Evolutionary conservation across 2,888 invertebrate species (phyloP).

Genomic region (Luffia ferchaultella): DNA sequence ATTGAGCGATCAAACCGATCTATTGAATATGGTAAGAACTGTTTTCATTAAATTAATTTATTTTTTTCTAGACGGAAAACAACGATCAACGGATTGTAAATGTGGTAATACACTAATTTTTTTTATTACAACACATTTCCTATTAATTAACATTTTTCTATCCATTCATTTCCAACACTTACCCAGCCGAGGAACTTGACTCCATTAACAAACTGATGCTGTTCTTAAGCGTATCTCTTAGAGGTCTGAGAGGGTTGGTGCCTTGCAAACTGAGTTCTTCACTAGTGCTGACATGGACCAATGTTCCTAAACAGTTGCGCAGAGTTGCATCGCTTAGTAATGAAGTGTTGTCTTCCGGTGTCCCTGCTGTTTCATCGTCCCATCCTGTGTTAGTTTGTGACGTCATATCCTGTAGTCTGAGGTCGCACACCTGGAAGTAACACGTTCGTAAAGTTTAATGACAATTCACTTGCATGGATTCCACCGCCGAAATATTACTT

Average conservation of each 20-base stretch:
- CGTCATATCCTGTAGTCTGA: slow-evolving; percentile 45
- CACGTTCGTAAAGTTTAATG: too few species aligned
- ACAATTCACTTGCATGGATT: too few species aligned
- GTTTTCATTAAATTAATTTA: too few species aligned
- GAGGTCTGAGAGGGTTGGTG: slow-evolving; percentile 39
- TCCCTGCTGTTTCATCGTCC: slow-evolving; percentile 18
- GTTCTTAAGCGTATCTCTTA: slow-evolving; percentile 52
- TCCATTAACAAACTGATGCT: slow-evolving; percentile 53
- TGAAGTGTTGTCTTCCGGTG: slow-evolving; percentile 23
- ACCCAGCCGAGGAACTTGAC: slow-evolving; percentile 35
- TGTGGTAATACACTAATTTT: too few species aligned
- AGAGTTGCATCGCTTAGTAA: slow-evolving; percentile 37
- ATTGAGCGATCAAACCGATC: too few species aligned
- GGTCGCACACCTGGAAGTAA: slow-evolving; percentile 40
- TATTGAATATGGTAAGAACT: too few species aligned
- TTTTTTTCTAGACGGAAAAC: too few species aligned
- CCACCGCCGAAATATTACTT: too few species aligned
- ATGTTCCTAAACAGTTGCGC: slow-evolving; percentile 42
- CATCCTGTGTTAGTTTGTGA: slow-evolving; percentile 26
- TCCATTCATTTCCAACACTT: too few species aligned
- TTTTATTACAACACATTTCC: too few species aligned
- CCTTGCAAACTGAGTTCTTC: slow-evolving; percentile 45
- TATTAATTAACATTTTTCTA: too few species aligned
- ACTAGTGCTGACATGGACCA: slow-evolving; percentile 43
- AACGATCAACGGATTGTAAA: too few species aligned